Evolutionary conservation across 2,797 vertebrate species (phyloP).

Genomic region (Betta splendens): DNA sequence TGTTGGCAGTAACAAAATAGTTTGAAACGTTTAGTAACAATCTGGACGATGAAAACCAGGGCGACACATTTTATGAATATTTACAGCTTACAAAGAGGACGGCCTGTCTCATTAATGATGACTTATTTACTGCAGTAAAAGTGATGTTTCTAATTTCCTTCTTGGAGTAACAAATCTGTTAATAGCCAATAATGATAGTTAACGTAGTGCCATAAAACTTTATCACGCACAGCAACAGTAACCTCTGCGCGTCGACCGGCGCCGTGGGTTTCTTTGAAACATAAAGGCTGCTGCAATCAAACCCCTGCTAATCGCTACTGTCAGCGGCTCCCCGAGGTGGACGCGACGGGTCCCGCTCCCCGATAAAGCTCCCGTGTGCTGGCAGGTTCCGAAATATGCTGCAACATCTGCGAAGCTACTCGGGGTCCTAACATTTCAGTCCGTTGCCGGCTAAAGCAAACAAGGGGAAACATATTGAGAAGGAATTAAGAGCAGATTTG

Average conservation of each 20-base stretch:
- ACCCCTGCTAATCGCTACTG: constrained; percentile 65
- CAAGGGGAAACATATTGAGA: constrained; percentile 80
- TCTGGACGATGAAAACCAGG: background rate
- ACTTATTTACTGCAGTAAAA: constrained; percentile 1
- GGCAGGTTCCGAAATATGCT: constrained; percentile 68
- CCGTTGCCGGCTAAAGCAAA: constrained; percentile 74
- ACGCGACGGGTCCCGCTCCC: constrained; percentile 67
- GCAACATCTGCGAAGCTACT: constrained; percentile 83
- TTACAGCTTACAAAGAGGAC: background rate
- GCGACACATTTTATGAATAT: background rate
- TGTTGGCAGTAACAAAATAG: background rate
- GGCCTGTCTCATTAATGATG: constrained; percentile 2
- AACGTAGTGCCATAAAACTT: constrained; percentile 1
- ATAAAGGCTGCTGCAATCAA: constrained; percentile 55
- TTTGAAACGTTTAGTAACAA: background rate
- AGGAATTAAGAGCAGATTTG: constrained; percentile 79
- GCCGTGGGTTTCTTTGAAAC: constrained; percentile 29
- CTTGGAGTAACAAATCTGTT: constrained; percentile 1
- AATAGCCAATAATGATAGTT: background rate
- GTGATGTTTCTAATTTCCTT: background rate
- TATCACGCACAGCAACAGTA: constrained; percentile 8
- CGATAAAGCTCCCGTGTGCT: constrained; percentile 61
- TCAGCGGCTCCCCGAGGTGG: constrained; percentile 69
- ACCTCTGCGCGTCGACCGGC: constrained; percentile 20
- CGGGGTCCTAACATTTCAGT: constrained; percentile 65